Base-by-base conservation (phyloP, 2,113 vertebrate genomes). In the Orientallactaga bullata region DNA sequence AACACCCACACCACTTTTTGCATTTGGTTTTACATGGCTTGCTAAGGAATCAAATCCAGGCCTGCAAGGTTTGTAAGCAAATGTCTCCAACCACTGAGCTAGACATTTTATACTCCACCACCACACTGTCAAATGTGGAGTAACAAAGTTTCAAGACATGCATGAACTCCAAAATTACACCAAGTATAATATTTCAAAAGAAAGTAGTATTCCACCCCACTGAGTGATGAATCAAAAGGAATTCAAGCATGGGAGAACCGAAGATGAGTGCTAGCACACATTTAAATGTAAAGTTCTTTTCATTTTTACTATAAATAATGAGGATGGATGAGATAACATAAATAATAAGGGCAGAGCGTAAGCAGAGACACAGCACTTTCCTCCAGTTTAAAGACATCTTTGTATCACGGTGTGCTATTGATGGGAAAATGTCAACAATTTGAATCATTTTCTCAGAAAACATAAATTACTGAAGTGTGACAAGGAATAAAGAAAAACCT, bases 251-350 rank as follows among this genome's bases (percentile, higher is more conserved):
- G 28, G 37, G 24, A 76, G 58, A 89, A 37, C 79, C 85, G 82
- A 37, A 74, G 39, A 51, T 69, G 60, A 85, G 58, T 0, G 26
- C 81, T 95, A 76, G 77, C 88, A 78, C 73, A 35, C 47, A 81
- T 24, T 81, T 78, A 73, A 85, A 77, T 68, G 66, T 20, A 80
- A 60, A 61, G 32, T 74, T 83, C 89, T 90, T 65, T 65, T 0
- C 74, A 35, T 37, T 66, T 77, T 79, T 92, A 69, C 51, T 78
- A 35, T 63, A 92, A 84, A 83, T 90, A 92, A 88, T 55, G 72
- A 87, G 69, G 81, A 88, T 30, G 65, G 95, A 55, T 55, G 42
- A 92, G 83, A 15, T 87, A 81, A 39, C 1, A 1, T 9, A 71
- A 51, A 39, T 66, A 79, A 88, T 58, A 91, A 55, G 55, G 87